These are phyloP conservation scores for Phoronis australis DNA, from an alignment of 2,888 invertebrate species.

Conservation along the genomic window DNA sequence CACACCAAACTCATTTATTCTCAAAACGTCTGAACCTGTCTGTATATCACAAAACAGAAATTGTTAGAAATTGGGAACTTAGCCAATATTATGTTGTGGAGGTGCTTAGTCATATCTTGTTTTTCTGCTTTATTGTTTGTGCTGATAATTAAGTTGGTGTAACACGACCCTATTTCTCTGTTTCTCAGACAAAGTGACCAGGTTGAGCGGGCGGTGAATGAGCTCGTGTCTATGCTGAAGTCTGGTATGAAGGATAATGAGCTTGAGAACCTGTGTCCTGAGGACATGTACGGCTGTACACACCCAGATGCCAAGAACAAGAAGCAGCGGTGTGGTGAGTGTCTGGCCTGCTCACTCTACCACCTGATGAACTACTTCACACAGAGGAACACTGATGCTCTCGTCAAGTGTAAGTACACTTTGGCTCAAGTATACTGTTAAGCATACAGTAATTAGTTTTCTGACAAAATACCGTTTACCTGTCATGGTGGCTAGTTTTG, in stretches of 20 bases:
- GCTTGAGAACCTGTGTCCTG: conserved; percentile 57
- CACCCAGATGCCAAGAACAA: conserved; percentile 40
- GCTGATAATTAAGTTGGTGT: conserved; percentile 62
- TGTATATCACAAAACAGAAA: too few species aligned
- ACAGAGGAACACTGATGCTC: conserved; percentile 83
- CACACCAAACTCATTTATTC: too few species aligned
- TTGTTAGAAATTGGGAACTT: too few species aligned
- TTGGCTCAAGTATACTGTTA: too few species aligned
- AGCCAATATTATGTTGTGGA: too few species aligned
- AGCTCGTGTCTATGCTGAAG: conserved; percentile 48
- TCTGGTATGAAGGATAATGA: conserved; percentile 35
- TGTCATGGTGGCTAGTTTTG: too few species aligned
- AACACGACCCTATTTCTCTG: conserved; percentile 4
- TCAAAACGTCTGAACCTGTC: too few species aligned
- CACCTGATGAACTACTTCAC: conserved; percentile 62
- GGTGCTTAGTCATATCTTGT: too few species aligned
- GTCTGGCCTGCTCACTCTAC: conserved; percentile 48
- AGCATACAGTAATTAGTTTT: too few species aligned
- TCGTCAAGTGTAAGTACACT: conserved; percentile 66
- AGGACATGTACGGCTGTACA: conserved; percentile 38
- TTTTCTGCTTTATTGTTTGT: too few species aligned
- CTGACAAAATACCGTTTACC: too few species aligned
- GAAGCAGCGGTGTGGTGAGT: conserved; percentile 48
- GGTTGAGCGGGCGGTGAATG: conserved; percentile 51
- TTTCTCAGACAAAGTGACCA: conserved; percentile 43